Percentiles rank a stretch among this genome's conserved stretches.
Conservation (phyloP, 2,888 invertebrate species). For the Rhamphomyia laevipes region DNA sequence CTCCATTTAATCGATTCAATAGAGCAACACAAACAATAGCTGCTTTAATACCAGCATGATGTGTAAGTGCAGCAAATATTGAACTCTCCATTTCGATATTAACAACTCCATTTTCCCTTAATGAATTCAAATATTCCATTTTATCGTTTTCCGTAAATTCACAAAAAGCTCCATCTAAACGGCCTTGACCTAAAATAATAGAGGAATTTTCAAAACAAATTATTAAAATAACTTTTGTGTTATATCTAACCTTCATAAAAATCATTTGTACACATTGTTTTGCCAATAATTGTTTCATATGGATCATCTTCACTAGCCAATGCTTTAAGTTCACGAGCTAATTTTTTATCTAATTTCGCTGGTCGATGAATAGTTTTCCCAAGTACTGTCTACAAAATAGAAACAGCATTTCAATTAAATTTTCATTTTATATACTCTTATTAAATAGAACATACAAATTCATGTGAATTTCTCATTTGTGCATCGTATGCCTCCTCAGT, state of each 20-base stretch:
- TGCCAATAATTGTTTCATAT: conserved; percentile 78
- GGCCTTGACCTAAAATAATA: conserved; percentile 63
- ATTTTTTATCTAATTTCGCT: conserved; percentile 68
- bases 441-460: conserved; percentile 52
- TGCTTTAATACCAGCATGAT: conserved; percentile 83
- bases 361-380: conserved; percentile 73
- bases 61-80: conserved; percentile 85
- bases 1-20: conserved; percentile 83
- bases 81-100: conserved; percentile 98
- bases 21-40: conserved; percentile 92
- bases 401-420: background rate
- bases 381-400: conserved; percentile 54
- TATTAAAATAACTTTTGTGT: too few species aligned
- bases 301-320: conserved; percentile 65
- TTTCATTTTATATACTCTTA: background rate
- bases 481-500: conserved; percentile 88
- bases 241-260: conserved; percentile 94
- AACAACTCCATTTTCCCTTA: conserved; percentile 68
- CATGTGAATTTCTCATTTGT: conserved; percentile 65
- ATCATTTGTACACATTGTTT: conserved; percentile 93
- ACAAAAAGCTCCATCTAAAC: conserved; percentile 94
- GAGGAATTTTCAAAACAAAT: background rate
- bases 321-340: conserved; percentile 67
- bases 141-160: conserved; percentile 86
- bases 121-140: conserved; percentile 67